Evolutionary conservation across 2,888 invertebrate genomes (phyloP), one percentile per base, ranked within the genome.

Genomic region (Tachina fera): DNA sequence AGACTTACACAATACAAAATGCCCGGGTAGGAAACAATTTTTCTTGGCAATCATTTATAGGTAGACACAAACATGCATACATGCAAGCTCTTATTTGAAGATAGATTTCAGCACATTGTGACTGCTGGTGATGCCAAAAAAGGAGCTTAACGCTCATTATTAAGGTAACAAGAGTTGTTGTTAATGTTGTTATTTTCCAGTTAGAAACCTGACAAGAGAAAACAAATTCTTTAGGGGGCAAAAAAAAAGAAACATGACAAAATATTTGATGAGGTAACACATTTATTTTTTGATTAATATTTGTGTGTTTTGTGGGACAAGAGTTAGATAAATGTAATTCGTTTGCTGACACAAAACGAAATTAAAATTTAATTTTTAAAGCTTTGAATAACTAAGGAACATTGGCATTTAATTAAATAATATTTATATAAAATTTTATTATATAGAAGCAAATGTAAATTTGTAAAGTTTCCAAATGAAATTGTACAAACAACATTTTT

Each of bases 191-290:
- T 61, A 19, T 71, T 79, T 61, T 68, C 49, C 47, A 61, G 65
- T 72, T 68, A 58, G 22, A 49, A 53, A 56, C 31, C 56, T 41
- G 43, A 77, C 65, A 77, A 39, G 49, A 41, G 31, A 78, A 58
- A 58, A 47, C 9, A 22, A 79, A 60, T 4, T 67, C 49, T 45
- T 53, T 71, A 14, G 53, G 56, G 47, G 61, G 41, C 39, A 58
- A 31, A 51, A 79, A 75, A 80, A 79, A 80, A 31, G 56, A 80
- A 84, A 71, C 72, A 81, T 77, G 80, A 81, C 80, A 77, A 53
- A 60, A 22, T 51, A 81, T 81, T 84, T 84, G 80, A 3, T 84
- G 51, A 79, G 70, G 79, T 70, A 70, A 72, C 60, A 79, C 19
- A 71, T 56, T 79, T 45, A 71, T 47, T 63, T 47, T 63, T 9